A percentile compares a stretch with the other conserved stretches of the same genome.
Evolutionary conservation across 2,113 vertebrate genomes (phyloP).

Genomic region (Rhizomys pruinosus): DNA sequence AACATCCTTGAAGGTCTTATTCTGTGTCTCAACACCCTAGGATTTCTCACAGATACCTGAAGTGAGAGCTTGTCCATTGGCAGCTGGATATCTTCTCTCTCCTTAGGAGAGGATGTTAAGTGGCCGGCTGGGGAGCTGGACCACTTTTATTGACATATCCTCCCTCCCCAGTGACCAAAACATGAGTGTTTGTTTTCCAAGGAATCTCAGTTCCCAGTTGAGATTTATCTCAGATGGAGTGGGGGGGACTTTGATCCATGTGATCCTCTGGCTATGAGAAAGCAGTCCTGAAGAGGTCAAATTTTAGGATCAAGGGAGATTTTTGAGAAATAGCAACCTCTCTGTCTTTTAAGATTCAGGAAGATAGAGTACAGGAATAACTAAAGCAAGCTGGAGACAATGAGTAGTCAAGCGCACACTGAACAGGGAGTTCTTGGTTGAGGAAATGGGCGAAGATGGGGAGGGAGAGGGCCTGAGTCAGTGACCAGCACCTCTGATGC

Average conservation of each 20-base stretch:
- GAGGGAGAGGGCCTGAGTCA: too few relatives aligned
- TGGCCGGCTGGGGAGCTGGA: neutral
- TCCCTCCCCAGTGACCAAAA: neutral
- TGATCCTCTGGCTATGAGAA: neutral
- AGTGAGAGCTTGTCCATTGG: neutral
- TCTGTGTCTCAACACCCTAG: neutral
- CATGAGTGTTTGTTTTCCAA: conserved; percentile 46
- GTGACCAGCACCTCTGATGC: neutral
- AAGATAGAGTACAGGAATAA: neutral
- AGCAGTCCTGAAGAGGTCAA: neutral
- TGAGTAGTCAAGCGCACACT: neutral
- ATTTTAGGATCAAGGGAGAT: conserved; percentile 45
- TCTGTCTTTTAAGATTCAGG: neutral
- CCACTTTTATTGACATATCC: neutral
- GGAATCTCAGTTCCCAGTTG: conserved; percentile 45
- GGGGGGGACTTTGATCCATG: too few relatives aligned
- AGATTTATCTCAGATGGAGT: neutral
- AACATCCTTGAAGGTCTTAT: neutral
- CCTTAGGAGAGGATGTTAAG: neutral
- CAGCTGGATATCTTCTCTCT: neutral
- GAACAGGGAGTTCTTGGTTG: neutral
- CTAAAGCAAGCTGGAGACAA: neutral
- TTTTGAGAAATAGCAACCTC: conserved; percentile 17
- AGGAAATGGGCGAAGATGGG: neutral
- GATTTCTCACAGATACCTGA: neutral